phyloP scores from a whole-genome alignment of 2,888 invertebrate genomes.

The Mantis religiosa region DNA sequence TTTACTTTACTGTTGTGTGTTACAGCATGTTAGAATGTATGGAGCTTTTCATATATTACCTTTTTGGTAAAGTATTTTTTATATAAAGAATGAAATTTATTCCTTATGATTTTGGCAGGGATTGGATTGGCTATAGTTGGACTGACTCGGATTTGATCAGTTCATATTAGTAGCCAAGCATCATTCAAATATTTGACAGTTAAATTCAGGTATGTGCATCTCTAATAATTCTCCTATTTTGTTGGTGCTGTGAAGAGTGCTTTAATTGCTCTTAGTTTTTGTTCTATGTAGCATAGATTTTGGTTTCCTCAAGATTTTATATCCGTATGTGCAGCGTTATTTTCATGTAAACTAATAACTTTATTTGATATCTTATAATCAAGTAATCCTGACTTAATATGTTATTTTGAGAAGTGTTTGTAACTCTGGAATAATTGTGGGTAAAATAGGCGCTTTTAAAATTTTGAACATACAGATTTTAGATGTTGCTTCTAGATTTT shows the following conservation, averaged over 20 bases:
- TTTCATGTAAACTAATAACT: too few relatives aligned
- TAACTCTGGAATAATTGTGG: too few relatives aligned
- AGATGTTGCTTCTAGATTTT: too few relatives aligned
- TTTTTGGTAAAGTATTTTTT: background rate
- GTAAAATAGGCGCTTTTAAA: too few relatives aligned
- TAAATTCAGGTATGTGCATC: background rate
- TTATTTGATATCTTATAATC: too few relatives aligned
- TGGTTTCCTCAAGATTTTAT: background rate
- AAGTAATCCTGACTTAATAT: too few relatives aligned
- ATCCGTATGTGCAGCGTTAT: too few relatives aligned
- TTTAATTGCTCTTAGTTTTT: too few relatives aligned
- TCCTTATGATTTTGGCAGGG: conserved; percentile 18
- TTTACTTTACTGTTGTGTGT: too few relatives aligned
- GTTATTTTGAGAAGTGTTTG: too few relatives aligned
- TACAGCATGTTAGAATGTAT: background rate
- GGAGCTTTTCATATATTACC: background rate
- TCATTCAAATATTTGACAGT: background rate
- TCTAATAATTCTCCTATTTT: background rate
- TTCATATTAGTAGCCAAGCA: background rate
- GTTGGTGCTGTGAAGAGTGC: background rate
- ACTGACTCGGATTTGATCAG: conserved; percentile 15
- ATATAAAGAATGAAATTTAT: background rate
- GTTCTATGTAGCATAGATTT: background rate
- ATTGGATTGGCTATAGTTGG: conserved; percentile 15
- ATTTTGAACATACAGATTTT: too few relatives aligned